These are phyloP conservation scores for Trachythela sp. DNA, from an alignment of 64 coral and sea anemone genomes.

Conservation along the genomic window DNA sequence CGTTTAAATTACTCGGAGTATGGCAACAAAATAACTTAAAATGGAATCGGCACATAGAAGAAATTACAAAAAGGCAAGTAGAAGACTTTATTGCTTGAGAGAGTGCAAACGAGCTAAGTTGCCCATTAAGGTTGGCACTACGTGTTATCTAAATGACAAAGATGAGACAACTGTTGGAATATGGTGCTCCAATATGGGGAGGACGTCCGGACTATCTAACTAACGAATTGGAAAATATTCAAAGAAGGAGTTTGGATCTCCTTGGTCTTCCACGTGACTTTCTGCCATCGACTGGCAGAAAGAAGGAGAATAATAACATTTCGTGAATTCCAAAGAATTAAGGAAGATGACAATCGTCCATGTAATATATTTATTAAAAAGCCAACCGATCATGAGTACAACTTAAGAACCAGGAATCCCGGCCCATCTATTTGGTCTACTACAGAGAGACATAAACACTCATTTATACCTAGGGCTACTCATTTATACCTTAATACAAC, in stretches of 20 bases:
- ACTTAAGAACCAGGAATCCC: neutral
- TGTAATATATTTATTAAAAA: neutral
- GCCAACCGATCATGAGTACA: neutral
- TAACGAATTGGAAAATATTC: neutral
- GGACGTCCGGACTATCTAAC: neutral
- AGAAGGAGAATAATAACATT: neutral
- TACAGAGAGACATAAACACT: neutral
- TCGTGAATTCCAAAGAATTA: neutral
- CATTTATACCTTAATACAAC: too few relatives aligned
- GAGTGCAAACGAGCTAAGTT: neutral
- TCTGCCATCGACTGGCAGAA: neutral
- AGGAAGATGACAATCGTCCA: neutral
- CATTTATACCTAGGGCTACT: neutral
- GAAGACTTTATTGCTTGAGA: neutral
- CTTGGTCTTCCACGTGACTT: neutral
- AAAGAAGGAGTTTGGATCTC: neutral
- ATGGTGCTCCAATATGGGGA: neutral
- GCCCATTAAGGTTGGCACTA: neutral
- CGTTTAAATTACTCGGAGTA: neutral
- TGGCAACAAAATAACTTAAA: neutral
- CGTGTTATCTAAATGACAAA: neutral
- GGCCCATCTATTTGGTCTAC: neutral
- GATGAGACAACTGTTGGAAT: neutral
- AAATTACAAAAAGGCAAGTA: neutral
- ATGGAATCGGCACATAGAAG: neutral